Percentiles rank a stretch among this genome's conserved stretches.
These are phyloP conservation scores for Cladopsammia gracilis DNA, from an alignment of 64 coral and sea anemone species.

Conservation along the genomic window DNA sequence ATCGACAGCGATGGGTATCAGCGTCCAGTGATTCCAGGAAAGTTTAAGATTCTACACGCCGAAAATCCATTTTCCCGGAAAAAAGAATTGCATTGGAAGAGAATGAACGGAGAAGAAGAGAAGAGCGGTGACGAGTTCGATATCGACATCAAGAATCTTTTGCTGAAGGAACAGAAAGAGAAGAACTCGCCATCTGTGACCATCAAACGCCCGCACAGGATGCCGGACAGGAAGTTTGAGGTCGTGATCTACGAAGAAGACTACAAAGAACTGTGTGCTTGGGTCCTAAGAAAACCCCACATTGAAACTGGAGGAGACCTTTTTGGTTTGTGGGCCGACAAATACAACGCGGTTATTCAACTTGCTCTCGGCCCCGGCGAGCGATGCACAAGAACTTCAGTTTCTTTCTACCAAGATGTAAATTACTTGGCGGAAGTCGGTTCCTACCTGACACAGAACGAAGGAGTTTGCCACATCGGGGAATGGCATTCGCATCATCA, in stretches of 20 bases:
- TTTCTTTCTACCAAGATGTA: slow-evolving; percentile 63
- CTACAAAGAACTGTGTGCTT: not conserved
- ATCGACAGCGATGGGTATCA: slow-evolving; percentile 2
- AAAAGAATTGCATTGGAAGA: not conserved
- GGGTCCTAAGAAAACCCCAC: slow-evolving; percentile 29
- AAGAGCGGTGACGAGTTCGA: not conserved
- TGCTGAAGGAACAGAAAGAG: not conserved
- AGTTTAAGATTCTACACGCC: not conserved
- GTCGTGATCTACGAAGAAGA: slow-evolving; percentile 54
- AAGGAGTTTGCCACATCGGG: slow-evolving; percentile 64
- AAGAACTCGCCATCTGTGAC: not conserved
- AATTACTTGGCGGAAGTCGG: slow-evolving; percentile 40
- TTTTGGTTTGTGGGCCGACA: slow-evolving; percentile 66
- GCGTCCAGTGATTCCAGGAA: not conserved
- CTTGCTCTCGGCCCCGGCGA: slow-evolving; percentile 51
- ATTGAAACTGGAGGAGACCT: slow-evolving; percentile 66
- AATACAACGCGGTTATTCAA: slow-evolving; percentile 60
- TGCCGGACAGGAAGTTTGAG: not conserved
- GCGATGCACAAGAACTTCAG: not conserved
- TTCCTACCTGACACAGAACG: not conserved
- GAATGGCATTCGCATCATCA: slow-evolving; percentile 78
- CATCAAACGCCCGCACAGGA: not conserved
- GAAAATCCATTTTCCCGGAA: slow-evolving; percentile 10
- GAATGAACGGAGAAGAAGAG: not conserved
- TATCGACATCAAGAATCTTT: not conserved